Percentiles rank a stretch among this genome's conserved stretches.
phyloP scores from a whole-genome alignment of 2,888 invertebrate species.

The Mimumesa dahlbomi region DNA sequence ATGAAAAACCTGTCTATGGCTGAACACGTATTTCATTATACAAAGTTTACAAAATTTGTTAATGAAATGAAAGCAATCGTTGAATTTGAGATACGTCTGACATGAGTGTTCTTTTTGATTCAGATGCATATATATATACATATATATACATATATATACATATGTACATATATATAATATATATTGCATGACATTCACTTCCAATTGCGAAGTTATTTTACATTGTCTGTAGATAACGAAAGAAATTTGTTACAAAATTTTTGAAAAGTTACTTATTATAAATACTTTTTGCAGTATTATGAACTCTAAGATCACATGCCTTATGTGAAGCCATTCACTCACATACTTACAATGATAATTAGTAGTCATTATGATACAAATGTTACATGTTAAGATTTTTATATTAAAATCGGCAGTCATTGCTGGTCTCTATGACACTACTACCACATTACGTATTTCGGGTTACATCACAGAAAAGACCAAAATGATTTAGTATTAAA shows the following conservation, averaged over 20 bases:
- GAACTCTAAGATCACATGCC: slow-evolving; percentile 45
- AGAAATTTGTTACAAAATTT: neutral
- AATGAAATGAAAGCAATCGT: neutral
- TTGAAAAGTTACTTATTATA: too few species aligned
- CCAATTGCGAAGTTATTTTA: neutral
- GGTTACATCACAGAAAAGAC: slow-evolving; percentile 45
- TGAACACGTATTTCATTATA: slow-evolving; percentile 11
- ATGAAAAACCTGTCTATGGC: slow-evolving; percentile 5
- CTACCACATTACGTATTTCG: slow-evolving; percentile 58
- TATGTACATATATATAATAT: too few species aligned
- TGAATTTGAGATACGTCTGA: neutral
- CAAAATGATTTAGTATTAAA: neutral
- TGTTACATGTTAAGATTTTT: slow-evolving; percentile 69
- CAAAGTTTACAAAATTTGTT: slow-evolving; percentile 8
- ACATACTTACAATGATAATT: slow-evolving; percentile 65
- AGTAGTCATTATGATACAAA: slow-evolving; percentile 68
- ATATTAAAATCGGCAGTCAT: slow-evolving; percentile 75
- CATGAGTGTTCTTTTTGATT: neutral
- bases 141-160: too few species aligned
- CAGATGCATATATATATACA: too few species aligned
- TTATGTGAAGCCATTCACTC: slow-evolving; percentile 52
- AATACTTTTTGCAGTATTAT: neutral
- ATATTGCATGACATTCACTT: neutral
- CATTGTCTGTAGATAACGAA: neutral
- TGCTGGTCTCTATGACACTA: slow-evolving; percentile 75